A percentile compares a stretch with the other conserved stretches of the same genome.
These are phyloP conservation scores for Dasysyrphus albostriatus DNA, from an alignment of 2,888 invertebrate species.

Conservation along the genomic window DNA sequence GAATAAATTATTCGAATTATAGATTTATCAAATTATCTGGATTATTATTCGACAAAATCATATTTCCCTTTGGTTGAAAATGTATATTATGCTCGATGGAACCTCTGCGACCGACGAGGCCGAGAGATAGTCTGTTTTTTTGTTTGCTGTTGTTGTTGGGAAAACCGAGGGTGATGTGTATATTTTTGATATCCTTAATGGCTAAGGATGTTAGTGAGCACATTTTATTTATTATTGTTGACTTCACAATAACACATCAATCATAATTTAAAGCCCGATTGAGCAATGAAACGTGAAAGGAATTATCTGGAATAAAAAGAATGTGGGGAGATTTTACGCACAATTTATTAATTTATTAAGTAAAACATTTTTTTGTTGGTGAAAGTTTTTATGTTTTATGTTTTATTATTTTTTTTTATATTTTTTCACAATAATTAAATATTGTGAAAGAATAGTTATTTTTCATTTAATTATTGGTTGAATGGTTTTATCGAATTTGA, in stretches of 20 bases:
- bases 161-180: not conserved
- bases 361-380: not conserved
- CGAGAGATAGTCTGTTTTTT: not conserved
- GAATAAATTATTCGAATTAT: slow-evolving; percentile 32
- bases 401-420: no score
- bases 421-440: no score
- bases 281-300: slow-evolving; percentile 28
- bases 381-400: no score
- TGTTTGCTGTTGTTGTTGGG: not conserved
- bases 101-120: not conserved
- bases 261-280: slow-evolving; percentile 53
- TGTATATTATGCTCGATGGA: not conserved
- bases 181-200: slow-evolving; percentile 40
- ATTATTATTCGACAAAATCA: slow-evolving; percentile 59
- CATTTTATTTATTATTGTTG: slow-evolving; percentile 53
- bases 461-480: no score
- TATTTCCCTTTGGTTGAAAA: slow-evolving; percentile 27
- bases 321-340: not conserved
- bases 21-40: slow-evolving; percentile 49
- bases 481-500: no score
- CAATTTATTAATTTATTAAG: no score
- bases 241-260: slow-evolving; percentile 50
- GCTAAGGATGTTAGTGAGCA: slow-evolving; percentile 33
- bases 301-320: not conserved
- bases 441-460: no score